These are phyloP conservation scores for Pempheris klunzingeri DNA, from an alignment of 2,797 vertebrate genomes.

Conservation along the genomic window DNA sequence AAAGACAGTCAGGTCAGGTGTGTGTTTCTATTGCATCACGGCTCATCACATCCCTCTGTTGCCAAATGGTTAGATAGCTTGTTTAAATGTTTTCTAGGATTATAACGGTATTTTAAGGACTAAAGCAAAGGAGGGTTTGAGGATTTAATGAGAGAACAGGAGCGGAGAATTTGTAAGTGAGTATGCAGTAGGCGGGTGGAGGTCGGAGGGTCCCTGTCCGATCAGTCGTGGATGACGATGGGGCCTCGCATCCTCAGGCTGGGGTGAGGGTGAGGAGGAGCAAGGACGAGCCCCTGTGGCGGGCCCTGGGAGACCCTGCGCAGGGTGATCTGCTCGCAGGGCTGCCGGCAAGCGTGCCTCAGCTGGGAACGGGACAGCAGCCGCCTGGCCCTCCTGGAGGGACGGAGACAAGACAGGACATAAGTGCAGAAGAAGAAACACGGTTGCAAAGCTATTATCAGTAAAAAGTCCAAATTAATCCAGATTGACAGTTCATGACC, in stretches of 20 bases:
- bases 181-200: slow-evolving; percentile 26
- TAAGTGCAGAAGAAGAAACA: slow-evolving; percentile 55
- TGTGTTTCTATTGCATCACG: slow-evolving; percentile 67
- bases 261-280: slow-evolving; percentile 86
- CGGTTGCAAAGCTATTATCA: background rate
- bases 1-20: slow-evolving; percentile 55
- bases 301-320: slow-evolving; percentile 83
- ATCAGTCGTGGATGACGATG: slow-evolving; percentile 89
- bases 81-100: slow-evolving; percentile 35
- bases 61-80: slow-evolving; percentile 44
- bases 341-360: slow-evolving; percentile 92
- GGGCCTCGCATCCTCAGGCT: slow-evolving; percentile 88
- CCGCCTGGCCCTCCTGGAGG: slow-evolving; percentile 90
- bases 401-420: slow-evolving; percentile 56
- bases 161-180: slow-evolving; percentile 36
- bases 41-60: slow-evolving; percentile 60
- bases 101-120: slow-evolving; percentile 32
- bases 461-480: background rate
- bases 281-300: slow-evolving; percentile 82
- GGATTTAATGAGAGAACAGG: slow-evolving; percentile 30
- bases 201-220: slow-evolving; percentile 22
- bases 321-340: slow-evolving; percentile 88
- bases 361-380: slow-evolving; percentile 91
- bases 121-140: slow-evolving; percentile 30
- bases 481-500: background rate